These are phyloP conservation scores for Heliopora coerulea DNA, from an alignment of 92 coral and sea anemone species.

Conservation along the genomic window DNA sequence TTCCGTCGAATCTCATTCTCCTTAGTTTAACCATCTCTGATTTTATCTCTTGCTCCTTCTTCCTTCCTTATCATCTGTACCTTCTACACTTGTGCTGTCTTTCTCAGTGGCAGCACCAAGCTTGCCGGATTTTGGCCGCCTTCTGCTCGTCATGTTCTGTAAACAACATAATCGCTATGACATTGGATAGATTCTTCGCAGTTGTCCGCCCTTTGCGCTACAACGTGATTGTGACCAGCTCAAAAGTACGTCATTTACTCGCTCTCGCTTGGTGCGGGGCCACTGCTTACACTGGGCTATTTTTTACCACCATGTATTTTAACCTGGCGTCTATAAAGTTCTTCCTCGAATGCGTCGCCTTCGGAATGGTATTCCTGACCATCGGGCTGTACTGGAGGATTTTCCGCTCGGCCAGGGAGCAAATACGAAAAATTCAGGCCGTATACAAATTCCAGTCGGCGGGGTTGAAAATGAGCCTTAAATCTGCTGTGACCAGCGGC, in stretches of 20 bases:
- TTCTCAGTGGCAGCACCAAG: too few relatives aligned
- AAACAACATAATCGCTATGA: too few relatives aligned
- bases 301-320: background rate
- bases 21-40: background rate
- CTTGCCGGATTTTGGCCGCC: too few relatives aligned
- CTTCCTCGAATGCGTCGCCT: background rate
- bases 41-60: background rate
- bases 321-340: background rate
- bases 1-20: background rate
- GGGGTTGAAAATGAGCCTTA: background rate
- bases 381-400: background rate
- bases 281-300: background rate
- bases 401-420: background rate
- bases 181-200: background rate
- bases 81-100: background rate
- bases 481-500: constrained; percentile 11
- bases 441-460: background rate
- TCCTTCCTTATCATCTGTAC: background rate
- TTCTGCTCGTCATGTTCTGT: too few relatives aligned
- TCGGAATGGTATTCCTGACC: background rate
- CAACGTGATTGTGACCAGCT: background rate
- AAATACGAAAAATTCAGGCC: background rate
- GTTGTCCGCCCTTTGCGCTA: background rate
- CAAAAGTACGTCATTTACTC: background rate
- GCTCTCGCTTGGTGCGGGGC: background rate